phyloP scores from a whole-genome alignment of 2,888 invertebrate species.

The Epiblema foenella region DNA sequence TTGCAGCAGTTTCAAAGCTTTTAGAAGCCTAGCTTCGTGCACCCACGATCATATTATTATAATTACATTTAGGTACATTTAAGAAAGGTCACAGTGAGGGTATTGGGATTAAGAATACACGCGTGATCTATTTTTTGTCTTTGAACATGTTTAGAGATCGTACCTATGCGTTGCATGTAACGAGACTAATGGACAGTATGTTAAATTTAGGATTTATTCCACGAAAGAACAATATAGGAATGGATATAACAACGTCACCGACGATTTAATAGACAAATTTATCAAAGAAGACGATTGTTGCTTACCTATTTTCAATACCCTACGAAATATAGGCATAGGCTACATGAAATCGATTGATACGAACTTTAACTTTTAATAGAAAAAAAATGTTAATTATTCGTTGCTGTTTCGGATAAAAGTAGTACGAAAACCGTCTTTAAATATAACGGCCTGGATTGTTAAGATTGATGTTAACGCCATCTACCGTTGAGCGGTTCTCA shows the following conservation, averaged over 20 bases:
- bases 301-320: too few relatives aligned
- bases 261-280: too few relatives aligned
- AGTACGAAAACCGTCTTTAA: background rate
- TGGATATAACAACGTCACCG: too few relatives aligned
- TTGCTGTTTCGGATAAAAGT: background rate
- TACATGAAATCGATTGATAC: slow-evolving; percentile 15
- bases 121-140: slow-evolving; percentile 1
- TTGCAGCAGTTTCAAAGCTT: slow-evolving; percentile 16
- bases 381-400: background rate
- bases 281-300: too few relatives aligned
- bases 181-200: background rate
- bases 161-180: background rate
- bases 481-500: slow-evolving; percentile 25
- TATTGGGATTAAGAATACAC: slow-evolving; percentile 7
- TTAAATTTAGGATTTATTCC: background rate
- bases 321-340: too few relatives aligned
- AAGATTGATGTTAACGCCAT: slow-evolving; percentile 1
- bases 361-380: background rate
- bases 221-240: too few relatives aligned
- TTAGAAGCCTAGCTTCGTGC: slow-evolving; percentile 23
- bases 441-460: background rate
- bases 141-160: background rate
- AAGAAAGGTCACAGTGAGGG: slow-evolving; percentile 6
- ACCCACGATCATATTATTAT: slow-evolving; percentile 17
- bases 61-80: slow-evolving; percentile 24